phyloP scores from a whole-genome alignment of 2,888 invertebrate species.

The Dysmachus trigonus region DNA sequence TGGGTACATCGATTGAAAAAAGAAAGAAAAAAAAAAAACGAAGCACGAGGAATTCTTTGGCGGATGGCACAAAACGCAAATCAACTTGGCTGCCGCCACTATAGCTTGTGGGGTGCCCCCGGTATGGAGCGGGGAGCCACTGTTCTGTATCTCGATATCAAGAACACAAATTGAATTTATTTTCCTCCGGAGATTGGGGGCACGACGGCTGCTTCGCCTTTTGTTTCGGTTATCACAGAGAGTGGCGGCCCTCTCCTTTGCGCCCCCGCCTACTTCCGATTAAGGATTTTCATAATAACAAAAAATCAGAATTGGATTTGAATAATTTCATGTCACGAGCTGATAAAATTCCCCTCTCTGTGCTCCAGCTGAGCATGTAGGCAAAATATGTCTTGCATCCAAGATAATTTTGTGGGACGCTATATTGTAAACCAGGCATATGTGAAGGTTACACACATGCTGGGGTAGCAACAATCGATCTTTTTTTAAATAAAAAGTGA shows the following conservation, averaged over 20 bases:
- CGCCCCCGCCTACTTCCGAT: background rate
- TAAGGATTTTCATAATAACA: constrained; percentile 7
- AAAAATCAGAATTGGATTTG: constrained; percentile 38
- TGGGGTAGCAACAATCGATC: background rate
- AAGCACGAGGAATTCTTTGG: background rate
- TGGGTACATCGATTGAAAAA: background rate
- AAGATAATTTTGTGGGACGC: background rate
- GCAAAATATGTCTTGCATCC: background rate
- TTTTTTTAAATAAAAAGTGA: background rate
- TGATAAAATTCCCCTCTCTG: background rate
- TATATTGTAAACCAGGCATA: background rate
- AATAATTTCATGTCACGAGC: constrained; percentile 36
- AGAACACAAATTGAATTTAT: constrained; percentile 42
- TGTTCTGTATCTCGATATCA: constrained; percentile 22
- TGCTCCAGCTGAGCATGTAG: background rate
- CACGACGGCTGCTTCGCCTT: background rate
- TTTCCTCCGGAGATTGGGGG: background rate
- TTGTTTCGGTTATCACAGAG: background rate
- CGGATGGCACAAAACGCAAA: constrained; percentile 11
- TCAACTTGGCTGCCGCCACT: constrained; percentile 16
- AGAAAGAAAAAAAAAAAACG: background rate
- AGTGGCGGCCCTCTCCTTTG: background rate
- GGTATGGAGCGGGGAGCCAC: background rate
- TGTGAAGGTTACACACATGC: background rate
- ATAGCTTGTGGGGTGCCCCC: background rate